These are phyloP conservation scores for Pandion haliaetus DNA, from an alignment of 2,113 vertebrate species.

Conservation along the genomic window DNA sequence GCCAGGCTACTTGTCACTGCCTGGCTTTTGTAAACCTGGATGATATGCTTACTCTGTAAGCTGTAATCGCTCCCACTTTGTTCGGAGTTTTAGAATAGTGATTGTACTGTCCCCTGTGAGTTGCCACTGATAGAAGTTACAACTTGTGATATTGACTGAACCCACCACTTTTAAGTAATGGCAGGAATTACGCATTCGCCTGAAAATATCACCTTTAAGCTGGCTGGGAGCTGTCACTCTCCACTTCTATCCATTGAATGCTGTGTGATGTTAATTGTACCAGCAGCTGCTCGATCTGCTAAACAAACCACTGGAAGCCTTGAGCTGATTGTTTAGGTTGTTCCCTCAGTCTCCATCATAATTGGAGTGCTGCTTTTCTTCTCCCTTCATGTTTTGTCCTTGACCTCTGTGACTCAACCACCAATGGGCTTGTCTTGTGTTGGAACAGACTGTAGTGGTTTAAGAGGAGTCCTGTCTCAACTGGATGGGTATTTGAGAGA, in stretches of 20 bases:
- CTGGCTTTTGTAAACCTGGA: conserved; percentile 12
- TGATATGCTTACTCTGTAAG: not conserved
- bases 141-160: not conserved
- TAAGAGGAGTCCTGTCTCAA: not conserved
- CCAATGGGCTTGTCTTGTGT: not conserved
- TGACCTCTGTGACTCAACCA: not conserved
- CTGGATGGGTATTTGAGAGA: not conserved
- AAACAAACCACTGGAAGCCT: not conserved
- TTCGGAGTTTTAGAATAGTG: not conserved
- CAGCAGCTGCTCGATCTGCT: not conserved
- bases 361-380: not conserved
- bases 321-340: not conserved
- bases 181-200: not conserved
- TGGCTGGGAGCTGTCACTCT: not conserved
- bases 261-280: not conserved
- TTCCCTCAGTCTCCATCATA: not conserved
- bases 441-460: not conserved
- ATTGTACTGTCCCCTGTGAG: not conserved
- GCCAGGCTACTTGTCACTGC: not conserved
- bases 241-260: not conserved
- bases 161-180: not conserved
- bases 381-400: not conserved
- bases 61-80: conserved; percentile 8
- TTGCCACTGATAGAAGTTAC: not conserved
- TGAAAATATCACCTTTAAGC: not conserved